These are phyloP conservation scores for Xestia xanthographa DNA, from an alignment of 2,888 invertebrate species.

Conservation along the genomic window DNA sequence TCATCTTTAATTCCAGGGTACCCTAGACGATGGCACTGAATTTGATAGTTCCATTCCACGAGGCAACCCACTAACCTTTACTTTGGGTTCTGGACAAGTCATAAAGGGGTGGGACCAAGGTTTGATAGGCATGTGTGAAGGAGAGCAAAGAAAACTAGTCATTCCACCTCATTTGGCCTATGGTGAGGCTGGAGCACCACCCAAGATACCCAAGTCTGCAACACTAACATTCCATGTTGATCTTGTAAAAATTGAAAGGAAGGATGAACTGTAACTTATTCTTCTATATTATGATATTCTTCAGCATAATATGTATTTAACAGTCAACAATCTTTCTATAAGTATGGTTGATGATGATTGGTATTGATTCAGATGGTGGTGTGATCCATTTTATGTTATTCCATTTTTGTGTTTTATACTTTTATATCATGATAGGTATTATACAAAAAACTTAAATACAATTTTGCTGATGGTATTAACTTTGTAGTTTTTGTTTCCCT, in stretches of 20 bases:
- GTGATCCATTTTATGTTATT: not conserved
- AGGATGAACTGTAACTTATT: constrained; percentile 88
- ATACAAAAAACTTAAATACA: constrained; percentile 3
- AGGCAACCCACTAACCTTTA: constrained; percentile 94
- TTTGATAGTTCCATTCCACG: constrained; percentile 95
- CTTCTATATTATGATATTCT: constrained; percentile 19
- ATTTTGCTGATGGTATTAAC: constrained; percentile 42
- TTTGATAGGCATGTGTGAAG: constrained; percentile 96
- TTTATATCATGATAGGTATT: constrained; percentile 14
- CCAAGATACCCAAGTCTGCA: constrained; percentile 95
- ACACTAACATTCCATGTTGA: constrained; percentile 96
- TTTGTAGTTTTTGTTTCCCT: constrained; percentile 4
- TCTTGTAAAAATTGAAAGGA: constrained; percentile 93
- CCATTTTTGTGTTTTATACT: constrained; percentile 18
- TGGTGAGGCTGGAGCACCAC: constrained; percentile 95
- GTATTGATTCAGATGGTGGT: constrained; percentile 26
- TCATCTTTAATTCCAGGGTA: constrained; percentile 91
- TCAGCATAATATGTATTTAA: constrained; percentile 37
- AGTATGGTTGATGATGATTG: not conserved
- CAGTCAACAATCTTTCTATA: not conserved
- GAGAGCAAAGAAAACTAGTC: constrained; percentile 95
- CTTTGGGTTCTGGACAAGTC: constrained; percentile 95
- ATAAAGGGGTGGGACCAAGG: constrained; percentile 98
- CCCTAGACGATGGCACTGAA: constrained; percentile 95
- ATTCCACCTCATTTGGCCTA: constrained; percentile 97